Conservation (phyloP, 1,140 invertebrate genomes). For the Theocolax elegans region DNA sequence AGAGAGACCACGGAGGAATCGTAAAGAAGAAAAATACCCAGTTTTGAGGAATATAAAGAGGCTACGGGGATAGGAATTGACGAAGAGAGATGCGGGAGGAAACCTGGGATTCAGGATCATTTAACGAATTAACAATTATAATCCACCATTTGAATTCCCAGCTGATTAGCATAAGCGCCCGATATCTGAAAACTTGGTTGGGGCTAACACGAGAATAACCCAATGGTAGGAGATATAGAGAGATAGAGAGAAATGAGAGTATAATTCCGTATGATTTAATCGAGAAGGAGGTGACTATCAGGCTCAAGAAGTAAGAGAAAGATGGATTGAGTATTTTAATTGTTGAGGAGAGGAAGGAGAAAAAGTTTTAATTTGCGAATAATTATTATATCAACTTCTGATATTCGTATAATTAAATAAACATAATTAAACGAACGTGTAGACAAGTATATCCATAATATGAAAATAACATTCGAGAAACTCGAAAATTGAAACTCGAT, state of each 20-base stretch:
- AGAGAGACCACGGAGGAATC: not conserved
- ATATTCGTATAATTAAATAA: no score
- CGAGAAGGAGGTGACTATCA: not conserved
- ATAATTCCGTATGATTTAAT: conserved; percentile 44
- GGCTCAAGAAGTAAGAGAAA: no score
- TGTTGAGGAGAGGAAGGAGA: no score
- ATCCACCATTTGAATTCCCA: conserved; percentile 61
- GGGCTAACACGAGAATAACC: no score
- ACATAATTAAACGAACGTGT: no score
- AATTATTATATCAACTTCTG: no score
- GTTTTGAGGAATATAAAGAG: conserved; percentile 4
- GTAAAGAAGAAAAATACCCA: conserved; percentile 21
- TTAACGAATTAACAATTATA: conserved; percentile 67
- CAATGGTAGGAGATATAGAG: no score
- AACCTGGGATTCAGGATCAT: conserved; percentile 58
- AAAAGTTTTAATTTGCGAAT: no score
- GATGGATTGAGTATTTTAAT: conserved; percentile 23
- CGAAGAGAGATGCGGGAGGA: no score
- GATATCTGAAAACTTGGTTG: conserved; percentile 52
- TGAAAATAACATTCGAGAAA: no score
- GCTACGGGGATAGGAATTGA: conserved; percentile 30
- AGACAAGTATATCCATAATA: no score
- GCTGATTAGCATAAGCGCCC: conserved; percentile 61
- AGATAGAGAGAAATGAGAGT: conserved; percentile 47
- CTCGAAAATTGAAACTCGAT: no score